Evolutionary conservation across 1,140 invertebrate species (phyloP), one percentile per base, ranked within the genome.

Genomic region (Pygmarrhopalites habei): DNA sequence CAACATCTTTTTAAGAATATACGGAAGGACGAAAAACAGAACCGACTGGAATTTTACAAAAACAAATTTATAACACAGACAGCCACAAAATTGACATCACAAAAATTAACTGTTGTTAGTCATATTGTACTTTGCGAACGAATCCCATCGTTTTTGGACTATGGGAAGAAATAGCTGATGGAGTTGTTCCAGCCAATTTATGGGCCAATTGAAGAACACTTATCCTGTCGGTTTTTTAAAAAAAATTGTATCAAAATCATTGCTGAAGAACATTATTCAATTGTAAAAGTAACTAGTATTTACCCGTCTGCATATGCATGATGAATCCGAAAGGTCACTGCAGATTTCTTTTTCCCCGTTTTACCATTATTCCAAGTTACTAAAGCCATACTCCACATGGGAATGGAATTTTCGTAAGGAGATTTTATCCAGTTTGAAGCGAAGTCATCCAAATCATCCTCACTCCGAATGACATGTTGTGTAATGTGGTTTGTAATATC

Each of bases 321-420:
- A 32, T 55, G 51, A 17, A 55, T 55, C 7, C 51, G 51, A 55
- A 55, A 55, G 4, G 51, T 26, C 5, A 55, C 29, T 12, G 51
- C 51, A 4, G 12, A 7, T 32, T 32, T 49, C 5, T 55, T 32
- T 7, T 14, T 26, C 15, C 51, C 51, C 26, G 14, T 21, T 10
- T 55, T 26, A 23, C 21, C 29, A 10, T n/a, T 10, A 15, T 23
- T 21, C 46, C 25, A 29, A 10, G 10, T 55, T 7, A 55, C 23
- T 21, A 55, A 32, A 32, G 51, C 29, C 51, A 23, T 23, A 3
- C 21, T 15, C 51, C 51, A 55, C 51, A 55, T 28, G 4, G 51
- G 51, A 28, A 21, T 4, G 26, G 5, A 7, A 12, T 55, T 7
- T 15, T 21, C 14, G 21, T 28, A 55, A 12, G 51, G 51, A 4